These are phyloP conservation scores for Dolichotis patagonum DNA, from an alignment of 2,113 vertebrate genomes.

Conservation along the genomic window DNA sequence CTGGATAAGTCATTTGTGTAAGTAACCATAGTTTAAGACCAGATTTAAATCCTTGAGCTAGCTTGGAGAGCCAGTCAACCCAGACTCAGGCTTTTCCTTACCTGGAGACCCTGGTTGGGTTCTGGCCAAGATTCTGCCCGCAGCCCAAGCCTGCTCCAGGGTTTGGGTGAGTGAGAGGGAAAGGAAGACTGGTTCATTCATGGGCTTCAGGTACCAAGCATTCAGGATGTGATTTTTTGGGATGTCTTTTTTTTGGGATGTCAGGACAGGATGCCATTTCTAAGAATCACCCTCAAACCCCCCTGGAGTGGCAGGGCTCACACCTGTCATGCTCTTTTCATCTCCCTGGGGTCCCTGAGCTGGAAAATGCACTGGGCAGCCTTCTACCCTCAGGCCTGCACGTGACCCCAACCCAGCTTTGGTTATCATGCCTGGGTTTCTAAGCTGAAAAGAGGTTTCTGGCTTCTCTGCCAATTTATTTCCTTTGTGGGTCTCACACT, in stretches of 20 bases:
- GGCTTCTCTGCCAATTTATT: slow-evolving; percentile 70
- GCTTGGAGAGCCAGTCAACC: neutral
- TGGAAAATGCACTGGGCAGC: neutral
- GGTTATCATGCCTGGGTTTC: slow-evolving; percentile 62
- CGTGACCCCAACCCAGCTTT: slow-evolving; percentile 47
- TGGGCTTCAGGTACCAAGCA: neutral
- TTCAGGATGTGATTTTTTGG: slow-evolving; percentile 1
- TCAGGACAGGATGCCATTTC: neutral
- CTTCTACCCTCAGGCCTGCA: slow-evolving; percentile 5
- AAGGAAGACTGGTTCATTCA: neutral
- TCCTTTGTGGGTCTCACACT: slow-evolving; percentile 63
- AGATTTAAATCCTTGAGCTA: neutral
- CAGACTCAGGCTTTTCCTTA: slow-evolving; percentile 19
- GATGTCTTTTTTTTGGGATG: no score
- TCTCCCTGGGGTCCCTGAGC: neutral
- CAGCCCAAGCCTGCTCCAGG: neutral
- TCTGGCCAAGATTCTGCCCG: neutral
- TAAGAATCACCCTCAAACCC: neutral
- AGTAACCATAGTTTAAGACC: slow-evolving; percentile 11
- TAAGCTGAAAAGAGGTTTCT: slow-evolving; percentile 73
- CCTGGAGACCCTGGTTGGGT: neutral
- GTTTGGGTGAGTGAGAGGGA: neutral
- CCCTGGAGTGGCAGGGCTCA: neutral
- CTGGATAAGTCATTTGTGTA: neutral
- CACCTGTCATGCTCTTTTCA: neutral